phyloP scores from a whole-genome alignment of 1,140 invertebrate species.

The Zaprionus gabonicus region DNA sequence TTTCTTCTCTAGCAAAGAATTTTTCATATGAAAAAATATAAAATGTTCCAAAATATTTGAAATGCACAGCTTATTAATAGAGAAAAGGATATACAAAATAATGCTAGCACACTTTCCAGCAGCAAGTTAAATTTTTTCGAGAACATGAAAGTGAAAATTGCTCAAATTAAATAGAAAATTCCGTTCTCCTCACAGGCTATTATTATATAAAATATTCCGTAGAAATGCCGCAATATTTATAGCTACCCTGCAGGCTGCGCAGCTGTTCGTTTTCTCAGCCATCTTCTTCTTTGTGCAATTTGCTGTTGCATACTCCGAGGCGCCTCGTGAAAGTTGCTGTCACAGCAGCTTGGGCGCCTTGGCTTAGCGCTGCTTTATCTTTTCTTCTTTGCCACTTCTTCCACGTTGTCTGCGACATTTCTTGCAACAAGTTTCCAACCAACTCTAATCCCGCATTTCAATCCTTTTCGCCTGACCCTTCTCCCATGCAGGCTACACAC shows the following conservation, averaged over 20 bases:
- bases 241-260: not conserved
- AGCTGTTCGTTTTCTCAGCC: not conserved
- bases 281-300: not conserved
- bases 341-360: constrained; percentile 3
- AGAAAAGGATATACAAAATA: too few relatives aligned
- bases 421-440: not conserved
- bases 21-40: not conserved
- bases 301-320: not conserved
- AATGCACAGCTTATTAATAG: too few relatives aligned
- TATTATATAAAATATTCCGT: constrained; percentile 3
- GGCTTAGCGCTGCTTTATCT: not conserved
- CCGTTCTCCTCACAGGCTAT: not conserved
- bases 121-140: too few relatives aligned
- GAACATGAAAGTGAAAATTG: too few relatives aligned
- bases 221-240: constrained; percentile 4
- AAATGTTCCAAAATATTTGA: too few relatives aligned
- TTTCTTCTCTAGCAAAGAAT: not conserved
- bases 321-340: constrained; percentile 9
- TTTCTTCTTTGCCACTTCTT: not conserved
- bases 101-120: too few relatives aligned
- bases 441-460: constrained; percentile 10
- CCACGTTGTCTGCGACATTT: not conserved
- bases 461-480: not conserved
- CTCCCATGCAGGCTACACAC: constrained; percentile 86
- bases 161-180: too few relatives aligned